These are phyloP conservation scores for Sorex maritimensis DNA, from an alignment of 2,797 vertebrate genomes.

Conservation along the genomic window DNA sequence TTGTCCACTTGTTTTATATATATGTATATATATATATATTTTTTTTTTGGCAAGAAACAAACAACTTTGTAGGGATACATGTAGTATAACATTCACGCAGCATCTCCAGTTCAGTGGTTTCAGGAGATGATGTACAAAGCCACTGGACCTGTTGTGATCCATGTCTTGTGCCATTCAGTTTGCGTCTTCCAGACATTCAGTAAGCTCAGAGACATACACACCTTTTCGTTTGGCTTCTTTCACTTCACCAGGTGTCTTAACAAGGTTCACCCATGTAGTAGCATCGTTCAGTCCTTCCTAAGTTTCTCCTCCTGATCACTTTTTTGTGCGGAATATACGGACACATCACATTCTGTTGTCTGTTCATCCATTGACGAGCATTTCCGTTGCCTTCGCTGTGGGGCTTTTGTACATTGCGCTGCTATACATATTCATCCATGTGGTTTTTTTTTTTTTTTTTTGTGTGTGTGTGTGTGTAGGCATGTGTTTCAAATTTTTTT, in stretches of 20 bases:
- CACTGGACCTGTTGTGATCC: too few relatives aligned
- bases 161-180: too few relatives aligned
- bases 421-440: background rate
- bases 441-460: too few relatives aligned
- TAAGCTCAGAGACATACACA: background rate
- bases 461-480: conserved; percentile 16
- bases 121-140: too few relatives aligned
- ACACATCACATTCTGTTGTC: background rate
- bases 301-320: background rate
- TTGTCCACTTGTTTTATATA: background rate
- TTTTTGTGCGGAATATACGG: background rate
- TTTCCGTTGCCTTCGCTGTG: conserved; percentile 46
- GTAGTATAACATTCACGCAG: too few relatives aligned
- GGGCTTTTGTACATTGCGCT: conserved; percentile 16
- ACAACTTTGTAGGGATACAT: background rate
- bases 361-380: background rate
- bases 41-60: background rate
- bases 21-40: too few relatives aligned
- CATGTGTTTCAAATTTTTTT: conserved; percentile 14
- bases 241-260: conserved; percentile 8
- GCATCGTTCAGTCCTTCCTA: background rate
- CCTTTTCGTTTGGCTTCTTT: conserved; percentile 2
- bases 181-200: background rate
- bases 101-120: too few relatives aligned
- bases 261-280: background rate